phyloP scores from a whole-genome alignment of 2,797 vertebrate species.

The Morelia viridis region DNA sequence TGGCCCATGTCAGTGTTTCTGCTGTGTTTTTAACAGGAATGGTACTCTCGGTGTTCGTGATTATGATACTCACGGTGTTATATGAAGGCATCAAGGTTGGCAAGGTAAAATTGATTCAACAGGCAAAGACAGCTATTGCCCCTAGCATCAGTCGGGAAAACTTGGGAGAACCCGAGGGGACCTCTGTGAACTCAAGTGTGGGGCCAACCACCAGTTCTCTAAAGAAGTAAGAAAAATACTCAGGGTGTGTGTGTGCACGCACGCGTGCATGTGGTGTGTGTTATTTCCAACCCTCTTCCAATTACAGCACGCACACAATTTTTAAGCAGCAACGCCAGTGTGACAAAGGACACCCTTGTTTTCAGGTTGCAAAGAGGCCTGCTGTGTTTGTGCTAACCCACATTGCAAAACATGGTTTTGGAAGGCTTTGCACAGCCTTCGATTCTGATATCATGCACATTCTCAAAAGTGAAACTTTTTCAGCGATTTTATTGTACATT shows the following conservation, averaged over 20 bases:
- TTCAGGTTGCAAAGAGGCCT: background rate
- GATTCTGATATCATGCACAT: background rate
- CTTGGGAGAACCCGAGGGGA: slow-evolving; percentile 35
- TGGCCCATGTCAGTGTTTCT: background rate
- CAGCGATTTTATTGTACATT: background rate
- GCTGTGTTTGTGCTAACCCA: background rate
- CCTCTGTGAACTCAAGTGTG: background rate
- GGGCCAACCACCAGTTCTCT: background rate
- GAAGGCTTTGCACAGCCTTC: background rate
- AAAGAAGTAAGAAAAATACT: slow-evolving; percentile 36
- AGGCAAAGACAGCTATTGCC: slow-evolving; percentile 35
- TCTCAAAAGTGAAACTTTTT: background rate
- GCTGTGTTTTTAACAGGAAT: slow-evolving; percentile 77
- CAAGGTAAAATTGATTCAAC: slow-evolving; percentile 75
- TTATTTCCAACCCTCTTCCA: background rate
- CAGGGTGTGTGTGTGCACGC: background rate
- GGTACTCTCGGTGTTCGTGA: slow-evolving; percentile 82
- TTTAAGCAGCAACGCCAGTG: background rate
- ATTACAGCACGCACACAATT: background rate
- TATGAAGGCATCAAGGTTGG: slow-evolving; percentile 89
- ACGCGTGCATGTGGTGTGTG: background rate
- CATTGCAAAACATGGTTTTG: background rate
- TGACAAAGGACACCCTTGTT: background rate
- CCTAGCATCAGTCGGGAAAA: slow-evolving; percentile 54
- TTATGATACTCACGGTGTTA: slow-evolving; percentile 84